Percentiles rank a stretch among this genome's conserved stretches.
Conservation (phyloP, 2,113 vertebrate genomes). For the Callaeas wilsoni region DNA sequence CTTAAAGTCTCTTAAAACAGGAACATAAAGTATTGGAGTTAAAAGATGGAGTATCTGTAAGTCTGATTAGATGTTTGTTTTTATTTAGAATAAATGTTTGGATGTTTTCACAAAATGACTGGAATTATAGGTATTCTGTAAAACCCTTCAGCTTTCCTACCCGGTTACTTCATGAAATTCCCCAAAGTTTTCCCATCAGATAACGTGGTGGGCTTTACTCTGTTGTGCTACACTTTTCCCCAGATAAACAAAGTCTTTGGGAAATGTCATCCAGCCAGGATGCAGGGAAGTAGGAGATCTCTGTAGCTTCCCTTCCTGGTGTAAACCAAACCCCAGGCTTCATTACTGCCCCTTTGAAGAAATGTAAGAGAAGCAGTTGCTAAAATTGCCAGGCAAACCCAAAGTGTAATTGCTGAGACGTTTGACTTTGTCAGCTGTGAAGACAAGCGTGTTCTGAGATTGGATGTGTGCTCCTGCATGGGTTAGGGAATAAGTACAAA, state of each 20-base stretch:
- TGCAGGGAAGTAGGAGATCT: not conserved
- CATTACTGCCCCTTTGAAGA: not conserved
- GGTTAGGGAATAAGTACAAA: not conserved
- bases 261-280: not conserved
- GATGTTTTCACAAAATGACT: not conserved
- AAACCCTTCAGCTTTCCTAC: not conserved
- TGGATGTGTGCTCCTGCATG: fast-evolving
- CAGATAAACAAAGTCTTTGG: not conserved
- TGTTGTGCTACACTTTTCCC: not conserved
- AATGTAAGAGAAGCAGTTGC: not conserved
- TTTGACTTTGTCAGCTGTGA: not conserved
- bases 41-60: not conserved
- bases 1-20: not conserved
- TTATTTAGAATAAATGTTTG: not conserved
- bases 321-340: not conserved
- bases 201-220: not conserved
- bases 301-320: not conserved
- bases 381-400: not conserved
- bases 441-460: not conserved
- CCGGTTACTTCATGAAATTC: not conserved
- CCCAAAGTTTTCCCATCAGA: not conserved
- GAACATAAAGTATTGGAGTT: not conserved
- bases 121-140: not conserved
- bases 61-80: not conserved
- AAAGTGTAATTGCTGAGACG: fast-evolving